These are phyloP conservation scores for Chaunax sp. DNA, from an alignment of 2,797 vertebrate species.

Conservation along the genomic window DNA sequence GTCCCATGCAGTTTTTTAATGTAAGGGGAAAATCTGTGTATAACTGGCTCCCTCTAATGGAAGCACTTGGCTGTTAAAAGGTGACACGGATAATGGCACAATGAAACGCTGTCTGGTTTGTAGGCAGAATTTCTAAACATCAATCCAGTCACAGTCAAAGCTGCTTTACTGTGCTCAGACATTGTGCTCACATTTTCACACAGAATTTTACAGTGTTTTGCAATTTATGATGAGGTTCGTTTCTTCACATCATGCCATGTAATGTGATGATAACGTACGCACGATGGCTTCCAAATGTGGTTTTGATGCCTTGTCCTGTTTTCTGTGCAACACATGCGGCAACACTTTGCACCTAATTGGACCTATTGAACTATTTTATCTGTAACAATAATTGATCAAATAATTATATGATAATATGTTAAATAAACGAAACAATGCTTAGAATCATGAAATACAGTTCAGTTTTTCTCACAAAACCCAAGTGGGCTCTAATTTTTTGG, in stretches of 20 bases:
- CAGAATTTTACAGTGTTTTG: conserved; percentile 14
- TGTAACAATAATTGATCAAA: conserved; percentile 1
- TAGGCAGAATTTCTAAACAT: not conserved
- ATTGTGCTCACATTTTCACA: not conserved
- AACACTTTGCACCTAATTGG: conserved; percentile 28
- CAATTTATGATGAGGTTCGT: not conserved
- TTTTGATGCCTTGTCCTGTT: conserved; percentile 27
- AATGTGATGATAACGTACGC: conserved; percentile 7
- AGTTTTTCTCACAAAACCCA: not conserved
- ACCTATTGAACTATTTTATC: conserved; percentile 27
- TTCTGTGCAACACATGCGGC: conserved; percentile 22
- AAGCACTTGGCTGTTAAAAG: conserved; percentile 15
- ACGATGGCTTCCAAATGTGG: conserved; percentile 21
- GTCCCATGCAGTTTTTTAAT: conserved; percentile 14
- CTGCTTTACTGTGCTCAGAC: conserved; percentile 1
- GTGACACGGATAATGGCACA: conserved; percentile 2
- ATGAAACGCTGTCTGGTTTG: conserved; percentile 9
- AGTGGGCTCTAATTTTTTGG: not conserved
- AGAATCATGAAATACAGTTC: conserved; percentile 1
- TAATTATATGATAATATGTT: not conserved
- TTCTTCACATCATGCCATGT: conserved; percentile 13
- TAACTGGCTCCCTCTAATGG: conserved; percentile 70
- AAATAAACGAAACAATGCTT: conserved; percentile 14
- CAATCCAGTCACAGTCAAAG: not conserved
- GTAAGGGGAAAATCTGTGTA: conserved; percentile 31